Evolutionary conservation across 2,797 vertebrate species (phyloP), one percentile per base, ranked within the genome.

Genomic region (Acanthurus leucopareius): DNA sequence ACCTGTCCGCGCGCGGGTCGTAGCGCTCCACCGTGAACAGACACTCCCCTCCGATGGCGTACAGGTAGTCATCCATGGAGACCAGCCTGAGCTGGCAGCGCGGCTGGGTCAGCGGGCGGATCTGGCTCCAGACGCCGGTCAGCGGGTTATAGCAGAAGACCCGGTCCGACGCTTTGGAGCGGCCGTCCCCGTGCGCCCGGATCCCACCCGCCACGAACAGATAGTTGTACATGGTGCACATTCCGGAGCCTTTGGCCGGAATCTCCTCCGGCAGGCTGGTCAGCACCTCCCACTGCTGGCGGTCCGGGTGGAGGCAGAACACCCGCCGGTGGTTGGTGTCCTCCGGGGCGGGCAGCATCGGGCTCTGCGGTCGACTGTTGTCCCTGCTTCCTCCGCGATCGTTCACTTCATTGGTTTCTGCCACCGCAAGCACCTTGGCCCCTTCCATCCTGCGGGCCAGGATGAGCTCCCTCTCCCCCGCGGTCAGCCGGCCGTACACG

Each of bases 21-120:
- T 98, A 99, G 58, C 95, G 96, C 92, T 99, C 97, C 87, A 98
- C 97, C 0, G 96, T 97, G 82, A 97, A 97, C 75, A 98, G 95
- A 80, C 97, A 99, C 91, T 98, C 97, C 0, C 97, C 97, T 0
- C 97, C 97, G 56, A 98, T 94, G 0, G 97, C 97, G 0, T 97
- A 98, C 58, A 98, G 94, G 75, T 93, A 94, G 2, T 97, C 97
- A 1, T 98, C 97, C 94, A 97, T 90, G 38, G 97, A 95, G 52
- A 98, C 94, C 61, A 99, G 91, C 58, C 95, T 94, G 57, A 97
- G 96, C 93, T 97, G 97, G 0, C 97, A 96, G 58, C 97, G 96
- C 0, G 97, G 94, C 93, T 98, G 96, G 52, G 89, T 92, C 90
- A 98, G 93, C 0, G 97, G 91, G 1, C 96, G 93, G 66, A 96